These are phyloP conservation scores for Salarias fasciatus DNA, from an alignment of 2,797 vertebrate species.

Conservation along the genomic window DNA sequence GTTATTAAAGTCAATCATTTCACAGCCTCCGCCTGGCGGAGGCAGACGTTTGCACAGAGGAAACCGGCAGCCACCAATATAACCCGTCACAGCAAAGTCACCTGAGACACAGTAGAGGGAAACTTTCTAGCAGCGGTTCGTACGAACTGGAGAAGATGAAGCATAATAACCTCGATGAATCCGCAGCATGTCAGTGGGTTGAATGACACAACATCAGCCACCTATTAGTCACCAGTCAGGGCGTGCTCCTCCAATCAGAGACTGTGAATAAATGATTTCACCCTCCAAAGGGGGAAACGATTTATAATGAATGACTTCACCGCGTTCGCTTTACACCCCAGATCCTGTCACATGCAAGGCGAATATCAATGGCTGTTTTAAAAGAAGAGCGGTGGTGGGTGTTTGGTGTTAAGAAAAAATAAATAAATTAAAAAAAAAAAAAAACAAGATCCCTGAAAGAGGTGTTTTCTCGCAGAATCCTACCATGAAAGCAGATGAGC, in stretches of 20 bases:
- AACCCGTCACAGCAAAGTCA: slow-evolving; percentile 16
- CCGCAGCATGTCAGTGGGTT: slow-evolving; percentile 31
- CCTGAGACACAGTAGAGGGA: slow-evolving; percentile 21
- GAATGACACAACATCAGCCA: slow-evolving; percentile 63
- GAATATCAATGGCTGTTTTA: slow-evolving; percentile 36
- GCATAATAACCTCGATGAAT: slow-evolving; percentile 24
- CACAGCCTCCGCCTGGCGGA: slow-evolving; percentile 25
- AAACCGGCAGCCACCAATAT: slow-evolving; percentile 24
- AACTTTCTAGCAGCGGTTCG: slow-evolving; percentile 14
- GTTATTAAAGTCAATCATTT: slow-evolving; percentile 52
- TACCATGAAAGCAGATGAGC: slow-evolving; percentile 37
- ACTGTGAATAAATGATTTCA: slow-evolving; percentile 68
- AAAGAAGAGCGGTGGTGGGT: background rate
- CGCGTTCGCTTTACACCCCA: slow-evolving; percentile 44
- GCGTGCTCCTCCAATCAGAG: slow-evolving; percentile 61
- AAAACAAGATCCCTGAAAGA: slow-evolving; percentile 20
- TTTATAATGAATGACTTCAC: slow-evolving; percentile 70
- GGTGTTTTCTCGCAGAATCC: slow-evolving; percentile 7
- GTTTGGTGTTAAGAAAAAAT: too few species aligned
- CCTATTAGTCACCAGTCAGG: slow-evolving; percentile 69
- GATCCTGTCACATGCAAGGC: slow-evolving; percentile 35
- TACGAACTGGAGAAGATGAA: slow-evolving; percentile 32
- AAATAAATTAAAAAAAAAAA: too few species aligned
- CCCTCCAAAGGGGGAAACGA: slow-evolving; percentile 54
- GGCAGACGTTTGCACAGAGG: slow-evolving; percentile 18